Evolutionary conservation across 2,888 invertebrate genomes (phyloP), one percentile per base, ranked within the genome.

Genomic region (Notodonta ziczac): DNA sequence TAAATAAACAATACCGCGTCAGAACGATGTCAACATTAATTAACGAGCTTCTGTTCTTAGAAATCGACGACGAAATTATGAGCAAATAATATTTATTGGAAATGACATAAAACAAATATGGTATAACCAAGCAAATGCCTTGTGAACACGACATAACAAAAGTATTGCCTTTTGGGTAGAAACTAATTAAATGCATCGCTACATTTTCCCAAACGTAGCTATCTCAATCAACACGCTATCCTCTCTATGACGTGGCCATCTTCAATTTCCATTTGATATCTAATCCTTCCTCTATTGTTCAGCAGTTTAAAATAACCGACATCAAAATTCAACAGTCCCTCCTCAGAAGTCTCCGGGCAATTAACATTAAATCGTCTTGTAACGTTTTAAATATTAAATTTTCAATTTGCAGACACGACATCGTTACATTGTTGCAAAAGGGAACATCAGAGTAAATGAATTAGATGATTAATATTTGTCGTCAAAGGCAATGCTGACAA

Each of bases 381-480:
- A 51, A 24, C 24, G 51, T 24, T 51, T 24, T n/a, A 9, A 8
- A 7, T 10, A 24, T 9, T 4, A 24, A 51, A 51, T 51, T 24
- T 24, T 24, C 24, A 51, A 51, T 51, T 24, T 51, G 24, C 51
- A 7, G 54, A 12, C 6, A 54, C 39, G 14, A 8, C 7, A 39
- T n/a, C 13, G 39, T 14, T 42, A 42, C 5, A 13, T 16, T 42
- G 44, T 48, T 39, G 54, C 14, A 40, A 54, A 57, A 51, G 59
- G 42, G 40, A 59, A 59, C 53, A 56, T 14, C 46, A 24, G 12
- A 58, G 8, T 55, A 61, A 58, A 46, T 42, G 44, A 56, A 52
- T 56, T 51, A 50, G 40, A 56, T 59, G 51, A 55, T 56, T 53
- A 60, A 56, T 58, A 60, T 60, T 60, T 56, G 56, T 16, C 16